Conservation (phyloP, 2,888 invertebrate species). For the Acholoe squamosa region DNA sequence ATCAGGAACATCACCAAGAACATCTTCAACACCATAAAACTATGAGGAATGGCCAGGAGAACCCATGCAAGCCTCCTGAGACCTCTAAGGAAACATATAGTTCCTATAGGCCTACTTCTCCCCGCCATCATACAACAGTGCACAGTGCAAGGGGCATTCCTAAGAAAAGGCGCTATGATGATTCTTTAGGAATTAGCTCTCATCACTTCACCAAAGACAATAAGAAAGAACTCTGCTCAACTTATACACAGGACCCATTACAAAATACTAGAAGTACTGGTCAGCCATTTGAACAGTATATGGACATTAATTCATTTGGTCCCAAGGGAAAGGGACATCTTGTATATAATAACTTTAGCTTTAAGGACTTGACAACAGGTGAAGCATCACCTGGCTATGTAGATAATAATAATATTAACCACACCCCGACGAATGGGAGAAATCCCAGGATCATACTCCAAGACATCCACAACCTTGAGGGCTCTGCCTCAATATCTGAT, state of each 20-base stretch:
- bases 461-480: background rate
- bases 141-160: no score
- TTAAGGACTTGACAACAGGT: constrained; percentile 19
- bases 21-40: background rate
- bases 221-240: background rate
- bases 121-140: no score
- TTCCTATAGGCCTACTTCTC: background rate
- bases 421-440: background rate
- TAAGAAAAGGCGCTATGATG: no score
- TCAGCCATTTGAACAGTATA: background rate
- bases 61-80: background rate
- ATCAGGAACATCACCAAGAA: background rate
- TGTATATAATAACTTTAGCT: background rate
- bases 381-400: background rate
- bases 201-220: background rate
- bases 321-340: background rate
- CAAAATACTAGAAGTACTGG: background rate
- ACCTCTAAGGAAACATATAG: background rate
- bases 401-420: background rate
- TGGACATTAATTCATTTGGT: background rate
- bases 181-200: no score
- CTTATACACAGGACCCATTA: background rate
- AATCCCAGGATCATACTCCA: background rate
- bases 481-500: background rate
- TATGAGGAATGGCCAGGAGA: background rate